Conservation (phyloP, 2,797 vertebrate genomes). For the Orientallactaga sibirica region DNA sequence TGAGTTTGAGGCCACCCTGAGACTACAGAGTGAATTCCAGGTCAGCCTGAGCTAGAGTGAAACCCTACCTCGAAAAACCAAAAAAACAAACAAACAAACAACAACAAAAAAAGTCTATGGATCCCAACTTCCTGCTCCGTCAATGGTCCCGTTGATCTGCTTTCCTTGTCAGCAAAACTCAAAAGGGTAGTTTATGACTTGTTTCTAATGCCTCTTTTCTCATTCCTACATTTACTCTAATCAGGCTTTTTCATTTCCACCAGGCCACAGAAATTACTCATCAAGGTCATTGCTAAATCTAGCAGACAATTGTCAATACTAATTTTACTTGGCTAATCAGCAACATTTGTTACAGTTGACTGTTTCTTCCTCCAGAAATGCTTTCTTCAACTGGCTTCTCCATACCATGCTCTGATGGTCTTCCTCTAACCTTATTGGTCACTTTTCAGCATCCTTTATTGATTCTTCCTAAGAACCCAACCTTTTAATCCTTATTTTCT, state of each 20-base stretch:
- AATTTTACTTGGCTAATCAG: conserved; percentile 20
- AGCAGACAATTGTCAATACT: conserved; percentile 31
- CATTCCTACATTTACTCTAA: background rate
- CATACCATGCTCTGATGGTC: background rate
- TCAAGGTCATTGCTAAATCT: conserved; percentile 47
- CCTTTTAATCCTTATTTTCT: background rate
- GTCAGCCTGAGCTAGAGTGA: too few species aligned
- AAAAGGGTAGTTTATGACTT: conserved; percentile 12
- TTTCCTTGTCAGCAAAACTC: conserved; percentile 21
- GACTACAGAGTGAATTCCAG: too few species aligned
- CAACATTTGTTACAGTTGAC: conserved; percentile 11
- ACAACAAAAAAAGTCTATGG: conserved; percentile 54
- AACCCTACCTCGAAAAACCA: too few species aligned
- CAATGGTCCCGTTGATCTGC: background rate
- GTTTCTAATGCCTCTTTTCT: background rate
- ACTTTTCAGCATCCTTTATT: conserved; percentile 6
- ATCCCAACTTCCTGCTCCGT: background rate
- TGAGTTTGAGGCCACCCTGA: too few species aligned
- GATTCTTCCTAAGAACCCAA: conserved; percentile 12
- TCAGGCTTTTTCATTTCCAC: conserved; percentile 40
- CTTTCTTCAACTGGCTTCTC: background rate
- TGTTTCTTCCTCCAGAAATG: conserved; percentile 20
- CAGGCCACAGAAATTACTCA: background rate
- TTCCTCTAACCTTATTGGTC: background rate
- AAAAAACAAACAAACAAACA: too few species aligned